Base-by-base conservation (phyloP, 2,888 invertebrate species). In the Rutpela maculata region DNA sequence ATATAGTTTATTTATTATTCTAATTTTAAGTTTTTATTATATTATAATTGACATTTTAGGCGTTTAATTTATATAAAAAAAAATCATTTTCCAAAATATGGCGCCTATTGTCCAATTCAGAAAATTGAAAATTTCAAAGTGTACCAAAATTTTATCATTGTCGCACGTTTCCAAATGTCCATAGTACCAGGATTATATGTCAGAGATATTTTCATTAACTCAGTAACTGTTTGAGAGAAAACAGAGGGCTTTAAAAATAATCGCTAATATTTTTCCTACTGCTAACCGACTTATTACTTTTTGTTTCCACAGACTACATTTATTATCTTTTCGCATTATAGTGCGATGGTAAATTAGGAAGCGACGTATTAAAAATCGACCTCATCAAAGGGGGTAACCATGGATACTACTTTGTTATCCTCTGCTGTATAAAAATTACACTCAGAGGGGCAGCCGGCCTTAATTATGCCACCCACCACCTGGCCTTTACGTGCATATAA, bases 331-430 rank as follows among this genome's bases (percentile, higher is more conserved):
- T 22, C 43, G 65, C 17, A 19, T 31, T 38, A 43, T 19, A 19
- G 38, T 65, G 65, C 43, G 11, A 18, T 65, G 10, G 65, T 43
- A 65, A 65, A 65, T 68, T 18, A 56, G 56, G 31, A 68, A 55
- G 56, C 56, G 22, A 55, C 55, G 26, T 68, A 55, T 68, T 68
- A 55, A 68, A 68, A 38, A 55, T n/a, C 69, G 69, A 69, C 69
- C 69, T 56, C 38, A 59, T 69, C 56, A 57, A 69, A 59, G 69
- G 69, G 69, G 59, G 69, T 69, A 69, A 35, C 69, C 69, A 59
- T 69, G 59, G 69, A 35, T 35, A 69, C 69, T 59, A 69, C 69
- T 56, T 69, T 69, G 59, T 69, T 69, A 35, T 35, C 38, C 35
- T 17, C 38, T 57, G 57, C 59, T 35, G 56, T 38, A 59, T 26